Base-by-base conservation (phyloP, 2,113 vertebrate genomes). In the Dasyprocta punctata region DNA sequence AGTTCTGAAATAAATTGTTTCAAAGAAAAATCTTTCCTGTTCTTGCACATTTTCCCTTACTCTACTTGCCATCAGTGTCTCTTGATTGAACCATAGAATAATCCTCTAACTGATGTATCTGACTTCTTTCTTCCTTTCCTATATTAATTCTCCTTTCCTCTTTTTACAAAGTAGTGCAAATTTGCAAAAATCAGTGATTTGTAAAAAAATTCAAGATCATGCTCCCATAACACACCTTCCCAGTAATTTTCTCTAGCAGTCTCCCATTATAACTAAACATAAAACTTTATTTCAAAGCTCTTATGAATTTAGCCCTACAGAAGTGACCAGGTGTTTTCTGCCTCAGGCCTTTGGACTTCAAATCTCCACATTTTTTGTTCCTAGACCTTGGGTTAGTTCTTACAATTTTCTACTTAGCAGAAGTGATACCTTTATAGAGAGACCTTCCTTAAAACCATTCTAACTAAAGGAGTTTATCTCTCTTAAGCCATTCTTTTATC, bases 341-440 rank as follows among this genome's bases (percentile, higher is more conserved):
- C 58, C 22, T 49, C 22, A 22, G 5, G 52, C 30, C 36, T 93
- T 88, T 69, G 38, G 1, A 5, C 14, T 63, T 89, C 73, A 7
- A 63, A 11, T 77, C 69, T 4, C 52, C 56, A 30, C 30, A 47
- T 41, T n/a, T 24, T 80, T 89, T 69, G 0, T 85, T 54, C n/a
- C 11, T 71, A 26, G 5, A 69, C 30, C 58, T 84, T n/a, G n/a
- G n/a, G n/a, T 52, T 96, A n/a, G n/a, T 80, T 87, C 24, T 44
- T 90, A 65, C 36, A 61, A 24, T 95, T 80, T 88, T 95, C 49
- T 82, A 78, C 69, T 77, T 85, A 63, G 65, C 58, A 44, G 28
- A 87, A 30, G 38, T 56, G 10, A 16, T 93, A n/a, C 7, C 47
- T 94, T 89, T 93, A 38, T 41, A 91, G 71, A 85, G 52, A 85